phyloP scores from a whole-genome alignment of 2,888 invertebrate species.

The Troilus luridus region DNA sequence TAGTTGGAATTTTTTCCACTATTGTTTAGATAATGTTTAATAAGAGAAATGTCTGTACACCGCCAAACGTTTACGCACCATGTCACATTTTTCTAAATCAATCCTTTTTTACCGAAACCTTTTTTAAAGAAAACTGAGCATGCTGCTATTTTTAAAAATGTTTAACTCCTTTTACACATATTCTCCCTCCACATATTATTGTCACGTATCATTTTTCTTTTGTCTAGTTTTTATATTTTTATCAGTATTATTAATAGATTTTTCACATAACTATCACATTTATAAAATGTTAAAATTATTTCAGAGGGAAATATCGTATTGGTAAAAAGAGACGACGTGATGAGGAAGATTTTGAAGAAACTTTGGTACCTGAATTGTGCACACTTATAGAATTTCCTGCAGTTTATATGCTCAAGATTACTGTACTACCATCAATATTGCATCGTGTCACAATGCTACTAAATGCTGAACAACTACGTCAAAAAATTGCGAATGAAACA shows the following conservation, averaged over 20 bases:
- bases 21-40: no score
- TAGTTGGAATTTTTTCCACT: no score
- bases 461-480: slow-evolving; percentile 80
- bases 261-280: neutral
- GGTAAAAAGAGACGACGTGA: slow-evolving; percentile 57
- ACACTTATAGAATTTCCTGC: slow-evolving; percentile 80
- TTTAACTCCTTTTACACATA: no score
- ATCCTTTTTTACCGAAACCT: no score
- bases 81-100: no score
- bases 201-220: no score
- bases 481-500: slow-evolving; percentile 71
- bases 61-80: no score
- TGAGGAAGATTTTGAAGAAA: slow-evolving; percentile 71
- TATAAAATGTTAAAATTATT: slow-evolving; percentile 37
- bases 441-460: slow-evolving; percentile 82
- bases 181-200: no score
- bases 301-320: slow-evolving; percentile 57
- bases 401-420: slow-evolving; percentile 87
- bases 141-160: no score
- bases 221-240: no score
- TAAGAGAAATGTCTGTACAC: no score
- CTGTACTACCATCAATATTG: slow-evolving; percentile 86
- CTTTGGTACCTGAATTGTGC: slow-evolving; percentile 91
- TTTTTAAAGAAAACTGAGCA: no score
- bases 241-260: neutral